Evolutionary conservation across 2,797 vertebrate species (phyloP).

Genomic region (Poecilia velifera): DNA sequence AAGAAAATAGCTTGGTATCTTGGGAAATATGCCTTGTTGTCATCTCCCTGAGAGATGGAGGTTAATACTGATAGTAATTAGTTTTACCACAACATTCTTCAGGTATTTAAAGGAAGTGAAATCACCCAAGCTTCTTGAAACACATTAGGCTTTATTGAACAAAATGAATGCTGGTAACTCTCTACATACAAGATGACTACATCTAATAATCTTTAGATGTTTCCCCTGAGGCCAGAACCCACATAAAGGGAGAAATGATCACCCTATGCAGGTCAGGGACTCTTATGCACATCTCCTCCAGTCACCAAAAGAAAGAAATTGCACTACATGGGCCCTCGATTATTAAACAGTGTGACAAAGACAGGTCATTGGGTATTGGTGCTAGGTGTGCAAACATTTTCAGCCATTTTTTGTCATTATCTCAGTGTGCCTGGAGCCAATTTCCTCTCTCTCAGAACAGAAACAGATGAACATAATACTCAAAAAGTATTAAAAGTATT

Average conservation of each 20-base stretch:
- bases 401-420: neutral
- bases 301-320: neutral
- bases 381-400: neutral
- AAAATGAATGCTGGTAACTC: neutral
- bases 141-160: neutral
- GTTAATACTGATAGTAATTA: neutral
- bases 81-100: neutral
- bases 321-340: neutral
- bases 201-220: neutral
- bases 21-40: neutral
- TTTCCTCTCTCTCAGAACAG: neutral
- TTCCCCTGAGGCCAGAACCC: neutral
- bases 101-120: slow-evolving; percentile 1
- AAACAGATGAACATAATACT: neutral
- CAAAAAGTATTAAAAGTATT: neutral
- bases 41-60: neutral
- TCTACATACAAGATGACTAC: neutral
- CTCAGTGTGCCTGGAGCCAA: neutral
- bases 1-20: neutral
- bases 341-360: slow-evolving; percentile 1
- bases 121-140: neutral
- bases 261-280: neutral
- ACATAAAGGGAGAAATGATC: slow-evolving; percentile 1
- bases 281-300: neutral
- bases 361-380: neutral